Evolutionary conservation across 2,113 vertebrate genomes (phyloP).

Genomic region (Herpetotheres cachinnans): DNA sequence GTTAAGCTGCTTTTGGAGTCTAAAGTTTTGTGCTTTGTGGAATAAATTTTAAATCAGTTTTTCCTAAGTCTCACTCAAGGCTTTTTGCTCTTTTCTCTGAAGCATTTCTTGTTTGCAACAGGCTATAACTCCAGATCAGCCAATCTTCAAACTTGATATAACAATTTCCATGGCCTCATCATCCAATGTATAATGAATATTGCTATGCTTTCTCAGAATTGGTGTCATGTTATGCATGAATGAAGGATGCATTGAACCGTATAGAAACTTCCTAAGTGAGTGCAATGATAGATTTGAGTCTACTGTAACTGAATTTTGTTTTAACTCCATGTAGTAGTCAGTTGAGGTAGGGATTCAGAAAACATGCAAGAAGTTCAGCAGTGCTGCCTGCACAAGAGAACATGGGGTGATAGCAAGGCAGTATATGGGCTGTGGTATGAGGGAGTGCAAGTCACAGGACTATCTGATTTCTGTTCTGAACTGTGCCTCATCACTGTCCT

Average conservation of each 20-base stretch:
- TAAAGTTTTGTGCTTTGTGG: background rate
- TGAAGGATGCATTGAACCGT: background rate
- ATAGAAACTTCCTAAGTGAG: background rate
- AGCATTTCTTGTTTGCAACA: background rate
- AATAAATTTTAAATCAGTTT: background rate
- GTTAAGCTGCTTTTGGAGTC: background rate
- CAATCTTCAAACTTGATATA: background rate
- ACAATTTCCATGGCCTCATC: background rate
- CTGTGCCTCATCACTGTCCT: background rate
- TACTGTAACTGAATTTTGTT: background rate
- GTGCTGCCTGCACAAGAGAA: background rate
- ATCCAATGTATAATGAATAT: background rate
- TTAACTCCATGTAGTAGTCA: background rate
- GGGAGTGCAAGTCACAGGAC: background rate
- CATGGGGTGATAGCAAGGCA: background rate
- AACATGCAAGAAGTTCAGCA: background rate
- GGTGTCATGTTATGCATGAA: background rate
- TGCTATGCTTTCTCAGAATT: background rate
- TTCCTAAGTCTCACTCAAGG: background rate
- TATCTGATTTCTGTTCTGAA: background rate
- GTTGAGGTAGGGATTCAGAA: background rate
- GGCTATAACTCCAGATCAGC: background rate
- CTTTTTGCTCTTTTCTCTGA: background rate
- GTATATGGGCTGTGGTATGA: background rate
- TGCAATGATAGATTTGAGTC: background rate